phyloP scores from a whole-genome alignment of 2,797 vertebrate genomes.

The Anguilla pacifica region DNA sequence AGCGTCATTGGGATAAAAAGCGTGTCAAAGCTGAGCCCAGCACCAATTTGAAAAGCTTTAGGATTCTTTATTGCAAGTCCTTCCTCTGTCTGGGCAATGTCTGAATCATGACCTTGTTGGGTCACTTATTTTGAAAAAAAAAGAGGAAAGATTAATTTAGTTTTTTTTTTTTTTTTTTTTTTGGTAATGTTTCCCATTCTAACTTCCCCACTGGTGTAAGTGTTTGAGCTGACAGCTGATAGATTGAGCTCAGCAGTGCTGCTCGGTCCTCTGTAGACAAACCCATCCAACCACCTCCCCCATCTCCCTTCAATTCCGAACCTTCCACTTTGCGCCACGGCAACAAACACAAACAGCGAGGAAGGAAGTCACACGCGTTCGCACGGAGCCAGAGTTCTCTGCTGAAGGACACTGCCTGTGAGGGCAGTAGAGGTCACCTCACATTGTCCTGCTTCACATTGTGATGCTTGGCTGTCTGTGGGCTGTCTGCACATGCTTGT shows the following conservation, averaged over 20 bases:
- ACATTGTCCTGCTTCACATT: background rate
- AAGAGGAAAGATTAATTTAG: constrained; percentile 63
- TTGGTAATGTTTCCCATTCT: constrained; percentile 52
- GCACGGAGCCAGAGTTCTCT: background rate
- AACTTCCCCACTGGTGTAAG: constrained; percentile 29
- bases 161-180: constrained; percentile 37
- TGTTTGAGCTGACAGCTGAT: constrained; percentile 32
- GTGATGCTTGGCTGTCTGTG: background rate
- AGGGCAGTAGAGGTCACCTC: background rate
- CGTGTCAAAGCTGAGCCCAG: constrained; percentile 52
- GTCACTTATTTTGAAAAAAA: constrained; percentile 56
- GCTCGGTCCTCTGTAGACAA: constrained; percentile 22
- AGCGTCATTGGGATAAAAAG: constrained; percentile 49
- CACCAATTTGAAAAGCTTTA: constrained; percentile 61
- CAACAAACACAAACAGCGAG: background rate
- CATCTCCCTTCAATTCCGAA: constrained; percentile 9
- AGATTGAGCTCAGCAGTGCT: constrained; percentile 19
- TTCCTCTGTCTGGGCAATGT: constrained; percentile 53
- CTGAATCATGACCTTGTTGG: constrained; percentile 68
- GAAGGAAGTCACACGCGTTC: background rate
- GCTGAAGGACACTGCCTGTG: background rate
- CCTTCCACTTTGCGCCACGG: constrained; percentile 5
- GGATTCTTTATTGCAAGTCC: constrained; percentile 56
- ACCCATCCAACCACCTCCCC: constrained; percentile 27
- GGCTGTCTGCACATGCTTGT: background rate